Conservation (phyloP, 2,797 vertebrate species). For the Sorex maritimensis region DNA sequence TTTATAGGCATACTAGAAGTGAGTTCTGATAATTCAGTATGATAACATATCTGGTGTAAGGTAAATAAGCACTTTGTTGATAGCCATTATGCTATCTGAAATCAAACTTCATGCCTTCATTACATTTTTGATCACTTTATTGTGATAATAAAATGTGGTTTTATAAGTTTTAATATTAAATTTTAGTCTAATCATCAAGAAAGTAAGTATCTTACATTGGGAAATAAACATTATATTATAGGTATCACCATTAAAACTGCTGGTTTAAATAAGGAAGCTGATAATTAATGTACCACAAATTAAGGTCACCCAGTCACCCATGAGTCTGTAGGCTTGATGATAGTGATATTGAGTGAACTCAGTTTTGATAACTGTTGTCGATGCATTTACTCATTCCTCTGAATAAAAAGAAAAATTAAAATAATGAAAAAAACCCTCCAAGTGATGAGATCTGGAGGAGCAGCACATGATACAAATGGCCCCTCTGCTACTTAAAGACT, state of each 20-base stretch:
- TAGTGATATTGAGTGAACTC: neutral
- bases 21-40: neutral
- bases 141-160: neutral
- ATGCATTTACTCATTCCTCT: neutral
- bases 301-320: neutral
- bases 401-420: neutral
- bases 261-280: neutral
- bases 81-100: neutral
- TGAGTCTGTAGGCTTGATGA: neutral
- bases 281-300: neutral
- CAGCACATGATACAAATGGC: no score
- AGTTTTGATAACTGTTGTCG: neutral
- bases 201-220: neutral
- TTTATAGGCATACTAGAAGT: neutral
- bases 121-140: neutral
- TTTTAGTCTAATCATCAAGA: conserved; percentile 6
- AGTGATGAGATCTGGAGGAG: no score
- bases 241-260: neutral
- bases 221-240: neutral
- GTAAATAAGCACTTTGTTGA: neutral
- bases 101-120: neutral
- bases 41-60: neutral
- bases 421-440: no score
- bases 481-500: no score
- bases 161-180: neutral